A percentile compares a stretch with the other conserved stretches of the same genome.
Conservation (phyloP, 2,888 invertebrate species). For the Tipula unca region DNA sequence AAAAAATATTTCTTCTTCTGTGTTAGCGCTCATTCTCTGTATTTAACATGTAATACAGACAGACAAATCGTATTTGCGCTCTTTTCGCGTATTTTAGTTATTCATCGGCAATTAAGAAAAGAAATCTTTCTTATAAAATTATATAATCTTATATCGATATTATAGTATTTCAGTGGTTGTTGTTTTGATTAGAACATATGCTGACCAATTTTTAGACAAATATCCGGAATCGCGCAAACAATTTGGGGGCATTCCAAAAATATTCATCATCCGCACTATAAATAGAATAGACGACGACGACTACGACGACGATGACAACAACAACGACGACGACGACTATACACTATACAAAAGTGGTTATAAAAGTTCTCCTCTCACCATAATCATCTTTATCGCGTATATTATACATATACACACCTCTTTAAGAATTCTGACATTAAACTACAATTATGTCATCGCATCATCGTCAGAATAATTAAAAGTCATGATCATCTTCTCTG, state of each 20-base stretch:
- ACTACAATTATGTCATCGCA: conserved; percentile 1
- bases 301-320: no score
- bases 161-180: neutral
- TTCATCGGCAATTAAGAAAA: neutral
- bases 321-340: no score
- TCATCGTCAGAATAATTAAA: neutral
- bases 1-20: neutral
- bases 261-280: neutral
- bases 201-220: neutral
- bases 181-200: neutral
- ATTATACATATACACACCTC: neutral
- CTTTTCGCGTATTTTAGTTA: neutral
- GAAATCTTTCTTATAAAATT: no score
- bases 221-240: neutral
- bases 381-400: neutral
- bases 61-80: neutral
- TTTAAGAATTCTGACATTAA: conserved; percentile 8
- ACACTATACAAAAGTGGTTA: neutral
- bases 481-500: neutral
- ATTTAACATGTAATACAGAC: neutral
- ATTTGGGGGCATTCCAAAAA: neutral
- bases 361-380: neutral
- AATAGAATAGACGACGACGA: neutral
- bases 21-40: neutral
- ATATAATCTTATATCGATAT: neutral